These are phyloP conservation scores for Bombylius discolor DNA, from an alignment of 2,888 invertebrate genomes.

Conservation along the genomic window DNA sequence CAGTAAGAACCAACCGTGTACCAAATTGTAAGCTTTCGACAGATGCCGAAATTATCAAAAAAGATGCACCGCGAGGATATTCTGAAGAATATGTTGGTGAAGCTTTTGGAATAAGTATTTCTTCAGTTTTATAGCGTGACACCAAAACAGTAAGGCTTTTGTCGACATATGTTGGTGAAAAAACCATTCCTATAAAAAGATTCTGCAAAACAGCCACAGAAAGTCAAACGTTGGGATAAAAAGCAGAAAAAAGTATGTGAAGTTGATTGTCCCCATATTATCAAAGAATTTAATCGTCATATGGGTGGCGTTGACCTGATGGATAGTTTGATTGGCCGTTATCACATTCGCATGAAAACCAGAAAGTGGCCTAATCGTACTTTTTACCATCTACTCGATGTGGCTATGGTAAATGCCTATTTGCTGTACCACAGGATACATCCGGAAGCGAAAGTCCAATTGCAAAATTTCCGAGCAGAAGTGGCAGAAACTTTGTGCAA, in stretches of 20 bases:
- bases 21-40: slow-evolving; percentile 5
- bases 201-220: too few relatives aligned
- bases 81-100: slow-evolving; percentile 2
- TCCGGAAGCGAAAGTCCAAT: slow-evolving; percentile 2
- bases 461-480: neutral
- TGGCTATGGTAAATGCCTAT: slow-evolving; percentile 16
- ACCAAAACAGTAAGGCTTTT: neutral
- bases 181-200: neutral
- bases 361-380: slow-evolving; percentile 16
- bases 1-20: neutral
- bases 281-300: too few relatives aligned
- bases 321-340: slow-evolving; percentile 18
- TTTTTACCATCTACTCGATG: slow-evolving; percentile 15
- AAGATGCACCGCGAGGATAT: neutral
- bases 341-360: slow-evolving; percentile 15
- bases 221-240: too few relatives aligned
- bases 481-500: neutral
- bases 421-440: slow-evolving; percentile 14
- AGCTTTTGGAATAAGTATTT: slow-evolving; percentile 1
- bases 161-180: neutral
- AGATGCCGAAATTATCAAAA: neutral
- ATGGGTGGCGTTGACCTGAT: slow-evolving; percentile 18
- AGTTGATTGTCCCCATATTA: too few relatives aligned
- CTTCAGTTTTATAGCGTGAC: neutral
- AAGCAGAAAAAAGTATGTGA: too few relatives aligned